These are phyloP conservation scores for Linyphia triangularis DNA, from an alignment of 2,888 invertebrate species.

Conservation along the genomic window DNA sequence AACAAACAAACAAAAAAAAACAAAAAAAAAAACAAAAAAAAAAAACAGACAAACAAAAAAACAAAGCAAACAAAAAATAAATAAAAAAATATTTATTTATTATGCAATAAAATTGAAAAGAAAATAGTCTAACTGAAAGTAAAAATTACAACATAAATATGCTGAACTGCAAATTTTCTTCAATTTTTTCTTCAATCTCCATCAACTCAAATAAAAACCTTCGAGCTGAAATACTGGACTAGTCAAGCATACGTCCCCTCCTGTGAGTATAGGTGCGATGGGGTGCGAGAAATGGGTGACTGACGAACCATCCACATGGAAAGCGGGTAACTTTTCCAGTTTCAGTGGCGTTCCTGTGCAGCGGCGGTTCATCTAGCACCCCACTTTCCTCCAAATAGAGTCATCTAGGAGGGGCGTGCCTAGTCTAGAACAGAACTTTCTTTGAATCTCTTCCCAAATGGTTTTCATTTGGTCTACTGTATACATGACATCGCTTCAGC, in stretches of 20 bases:
- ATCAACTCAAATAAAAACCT: too few relatives aligned
- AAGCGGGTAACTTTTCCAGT: conserved; percentile 39
- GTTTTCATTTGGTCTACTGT: neutral
- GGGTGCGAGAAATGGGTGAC: conserved; percentile 24
- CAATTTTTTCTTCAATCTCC: too few relatives aligned
- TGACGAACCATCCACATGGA: conserved; percentile 38
- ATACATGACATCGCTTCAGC: neutral
- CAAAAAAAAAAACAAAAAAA: too few relatives aligned
- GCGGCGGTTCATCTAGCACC: conserved; percentile 8
- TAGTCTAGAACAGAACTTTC: conserved; percentile 11
- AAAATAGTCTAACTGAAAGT: too few relatives aligned
- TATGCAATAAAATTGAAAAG: too few relatives aligned
- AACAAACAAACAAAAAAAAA: too few relatives aligned
- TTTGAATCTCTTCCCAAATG: neutral
- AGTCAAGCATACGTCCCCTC: neutral
- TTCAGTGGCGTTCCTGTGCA: neutral
- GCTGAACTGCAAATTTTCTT: too few relatives aligned
- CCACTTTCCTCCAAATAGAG: conserved; percentile 30
- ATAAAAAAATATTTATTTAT: too few relatives aligned
- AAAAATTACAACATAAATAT: too few relatives aligned
- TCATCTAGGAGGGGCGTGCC: conserved; percentile 36
- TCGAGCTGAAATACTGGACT: too few relatives aligned
- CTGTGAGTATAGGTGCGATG: neutral
- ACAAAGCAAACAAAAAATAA: too few relatives aligned
- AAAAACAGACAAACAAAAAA: too few relatives aligned